Evolutionary conservation across 2,888 invertebrate species (phyloP), one percentile per base, ranked within the genome.

Genomic region (Sphaeridia pumilis): DNA sequence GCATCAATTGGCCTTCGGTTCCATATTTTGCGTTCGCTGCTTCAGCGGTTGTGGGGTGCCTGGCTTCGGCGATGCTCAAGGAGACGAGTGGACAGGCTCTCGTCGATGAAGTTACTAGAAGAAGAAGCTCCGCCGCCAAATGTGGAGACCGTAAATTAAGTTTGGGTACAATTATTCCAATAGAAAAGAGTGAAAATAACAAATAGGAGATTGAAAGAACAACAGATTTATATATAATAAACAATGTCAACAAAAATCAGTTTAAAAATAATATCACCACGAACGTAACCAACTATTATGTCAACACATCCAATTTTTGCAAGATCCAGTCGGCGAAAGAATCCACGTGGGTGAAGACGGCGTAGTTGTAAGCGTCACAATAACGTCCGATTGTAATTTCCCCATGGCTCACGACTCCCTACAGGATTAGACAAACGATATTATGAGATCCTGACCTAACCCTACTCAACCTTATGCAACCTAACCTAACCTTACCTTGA

Each of bases 221-320:
- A 10, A 31, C 31, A 14, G 35, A 7, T 21, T n/a, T n/a, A n/a
- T n/a, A n/a, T n/a, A n/a, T n/a, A n/a, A n/a, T n/a, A n/a, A n/a
- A n/a, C n/a, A n/a, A n/a, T n/a, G n/a, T n/a, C n/a, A n/a, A n/a
- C n/a, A n/a, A n/a, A n/a, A n/a, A n/a, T n/a, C n/a, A 31, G 31
- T 7, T 31, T 31, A 10, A 10, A 31, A 7, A 10, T 7, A 31
- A 7, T 31, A 31, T 31, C 7, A 31, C 31, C 80, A 77, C 20
- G 58, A 52, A 10, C 54, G 50, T 45, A 58, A 61, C 31, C 56
- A 54, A 10, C 28, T 48, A 34, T 34, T 48, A 14, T 10, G 31
- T 17, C 17, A 38, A 20, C 17, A 5, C 5, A 17, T 38, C 38
- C 20, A 38, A 17, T 38, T 38, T 38, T 17, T 38, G 38, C 17